A percentile compares a stretch with the other conserved stretches of the same genome.
These are phyloP conservation scores for Arrhamphus sclerolepis DNA, from an alignment of 2,797 vertebrate species.

Conservation along the genomic window DNA sequence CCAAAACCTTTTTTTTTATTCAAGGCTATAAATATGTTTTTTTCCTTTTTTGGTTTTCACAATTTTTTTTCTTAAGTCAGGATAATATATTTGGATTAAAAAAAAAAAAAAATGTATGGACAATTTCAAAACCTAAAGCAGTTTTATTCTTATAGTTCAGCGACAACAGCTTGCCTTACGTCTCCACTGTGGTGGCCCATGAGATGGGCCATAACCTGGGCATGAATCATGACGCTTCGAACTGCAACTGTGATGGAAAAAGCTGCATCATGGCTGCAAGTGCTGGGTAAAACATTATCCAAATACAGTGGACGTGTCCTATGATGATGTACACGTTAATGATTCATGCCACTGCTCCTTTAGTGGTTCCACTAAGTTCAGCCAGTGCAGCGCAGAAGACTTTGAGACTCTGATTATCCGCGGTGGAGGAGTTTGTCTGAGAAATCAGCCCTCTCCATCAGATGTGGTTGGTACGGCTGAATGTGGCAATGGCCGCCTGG, in stretches of 20 bases:
- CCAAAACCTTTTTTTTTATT: too few species aligned
- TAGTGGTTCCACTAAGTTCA: conserved; percentile 83
- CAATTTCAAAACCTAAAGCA: conserved; percentile 8
- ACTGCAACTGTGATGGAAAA: conserved; percentile 59
- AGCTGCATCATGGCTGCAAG: conserved; percentile 81
- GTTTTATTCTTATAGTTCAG: conserved; percentile 65
- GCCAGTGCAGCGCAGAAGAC: conserved; percentile 82
- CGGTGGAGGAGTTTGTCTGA: conserved; percentile 86
- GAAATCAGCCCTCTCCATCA: conserved; percentile 80
- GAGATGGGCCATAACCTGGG: conserved; percentile 91
- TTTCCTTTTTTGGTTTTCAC: too few species aligned
- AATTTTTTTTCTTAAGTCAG: background rate
- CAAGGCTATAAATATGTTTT: too few species aligned
- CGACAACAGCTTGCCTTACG: conserved; percentile 11
- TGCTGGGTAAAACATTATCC: conserved; percentile 71
- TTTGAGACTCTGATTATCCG: conserved; percentile 82
- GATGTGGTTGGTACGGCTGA: conserved; percentile 71
- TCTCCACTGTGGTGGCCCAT: conserved; percentile 86
- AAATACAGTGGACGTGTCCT: background rate
- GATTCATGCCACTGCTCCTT: conserved; percentile 4
- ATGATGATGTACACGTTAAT: background rate
- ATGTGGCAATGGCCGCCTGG: conserved; percentile 88
- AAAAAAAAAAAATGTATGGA: background rate
- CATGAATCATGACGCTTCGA: conserved; percentile 81
- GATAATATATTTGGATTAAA: background rate